Evolutionary conservation across 2,113 vertebrate species (phyloP), one percentile per base, ranked within the genome.

Genomic region (Rhabdornis inornatus): DNA sequence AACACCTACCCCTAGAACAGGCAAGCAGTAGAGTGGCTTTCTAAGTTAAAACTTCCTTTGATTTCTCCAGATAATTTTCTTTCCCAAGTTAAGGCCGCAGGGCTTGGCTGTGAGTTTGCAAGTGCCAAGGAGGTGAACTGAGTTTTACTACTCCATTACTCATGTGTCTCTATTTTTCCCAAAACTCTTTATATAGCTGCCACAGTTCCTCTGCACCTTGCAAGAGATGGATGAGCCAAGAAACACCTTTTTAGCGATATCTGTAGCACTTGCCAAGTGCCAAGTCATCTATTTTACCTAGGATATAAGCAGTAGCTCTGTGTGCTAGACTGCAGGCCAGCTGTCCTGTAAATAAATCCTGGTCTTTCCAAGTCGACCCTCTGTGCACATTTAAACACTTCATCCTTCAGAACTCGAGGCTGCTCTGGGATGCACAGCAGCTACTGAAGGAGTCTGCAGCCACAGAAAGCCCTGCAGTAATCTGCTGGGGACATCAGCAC

Each of bases 91-190:
- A 87, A 87, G 65, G 42, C 83, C 4, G 4, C 69, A 74, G 71
- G 52, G 78, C 49, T 93, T 93, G 83, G 68, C 69, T 70, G 68
- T 75, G 88, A 95, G 92, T 87, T 89, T 92, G 56, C 70, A 89
- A 94, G 88, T 81, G 88, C 90, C 83, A 64, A 93, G 56, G 33
- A 93, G 69, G 53, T 87, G 86, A 95, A 93, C 93, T 79, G 92
- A 92, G 89, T 96, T 97, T 97, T 97, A 94, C 92, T 93, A 89
- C 88, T 94, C 90, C 95, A 97, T 95, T 95, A 95, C 94, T 97
- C 92, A 96, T 96, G 93, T 93, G 90, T 90, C 93, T 91, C 93
- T 94, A 35, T 94, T 96, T 96, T 89, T 87, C 93, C 91, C 80
- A 83, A 94, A 90, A 96, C 92, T 84, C 95, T 95, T 95, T 96